Conservation (phyloP, 2,888 invertebrate genomes). For the Chrysodeixis includens region DNA sequence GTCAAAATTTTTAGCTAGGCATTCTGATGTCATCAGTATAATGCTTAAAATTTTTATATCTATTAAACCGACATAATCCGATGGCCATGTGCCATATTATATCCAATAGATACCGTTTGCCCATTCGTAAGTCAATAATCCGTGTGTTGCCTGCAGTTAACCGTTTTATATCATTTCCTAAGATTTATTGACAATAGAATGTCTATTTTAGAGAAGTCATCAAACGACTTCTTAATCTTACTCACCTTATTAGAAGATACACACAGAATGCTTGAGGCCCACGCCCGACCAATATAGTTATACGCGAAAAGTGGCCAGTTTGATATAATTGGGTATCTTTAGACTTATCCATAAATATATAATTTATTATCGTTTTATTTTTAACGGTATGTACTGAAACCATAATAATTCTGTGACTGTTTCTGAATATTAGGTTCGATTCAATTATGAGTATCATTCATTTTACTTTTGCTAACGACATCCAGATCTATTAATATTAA, state of each 20-base stretch:
- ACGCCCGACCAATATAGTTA: conserved; percentile 33
- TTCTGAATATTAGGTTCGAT: too few relatives aligned
- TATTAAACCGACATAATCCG: conserved; percentile 26
- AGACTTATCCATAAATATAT: conserved; percentile 12
- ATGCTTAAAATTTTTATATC: neutral
- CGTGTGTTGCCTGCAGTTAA: conserved; percentile 19
- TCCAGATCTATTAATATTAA: too few relatives aligned
- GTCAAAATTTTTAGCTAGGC: too few relatives aligned
- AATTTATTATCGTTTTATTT: neutral
- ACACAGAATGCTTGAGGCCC: conserved; percentile 38
- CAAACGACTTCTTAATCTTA: conserved; percentile 45
- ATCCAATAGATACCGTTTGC: conserved; percentile 16
- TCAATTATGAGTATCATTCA: too few relatives aligned
- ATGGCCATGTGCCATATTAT: conserved; percentile 10
- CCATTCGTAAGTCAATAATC: conserved; percentile 21
- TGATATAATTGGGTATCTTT: neutral
- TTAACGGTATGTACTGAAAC: neutral
- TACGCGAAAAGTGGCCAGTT: conserved; percentile 24
- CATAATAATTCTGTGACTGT: too few relatives aligned
- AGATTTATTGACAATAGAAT: conserved; percentile 39
- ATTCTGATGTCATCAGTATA: too few relatives aligned
- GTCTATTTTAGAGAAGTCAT: conserved; percentile 35
- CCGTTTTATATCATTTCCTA: conserved; percentile 34
- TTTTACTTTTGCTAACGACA: too few relatives aligned
- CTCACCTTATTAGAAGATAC: conserved; percentile 43